phyloP scores from a whole-genome alignment of 1,140 invertebrate species.

The Aplysia californica region DNA sequence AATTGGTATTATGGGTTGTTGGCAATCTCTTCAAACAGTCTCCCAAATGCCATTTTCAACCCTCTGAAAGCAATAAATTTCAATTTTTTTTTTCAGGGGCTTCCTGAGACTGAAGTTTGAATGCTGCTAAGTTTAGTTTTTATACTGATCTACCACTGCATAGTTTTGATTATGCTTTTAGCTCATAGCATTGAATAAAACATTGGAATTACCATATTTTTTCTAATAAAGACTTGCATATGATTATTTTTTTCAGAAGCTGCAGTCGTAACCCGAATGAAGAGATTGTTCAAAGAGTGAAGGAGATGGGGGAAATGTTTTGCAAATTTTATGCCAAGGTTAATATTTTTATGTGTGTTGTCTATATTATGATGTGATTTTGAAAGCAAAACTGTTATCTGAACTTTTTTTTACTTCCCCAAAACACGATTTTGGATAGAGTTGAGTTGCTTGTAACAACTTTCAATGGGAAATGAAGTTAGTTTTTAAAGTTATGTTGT shows the following conservation, averaged over 20 bases:
- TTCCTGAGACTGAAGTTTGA: too few species aligned
- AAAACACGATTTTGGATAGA: neutral
- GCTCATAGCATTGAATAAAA: too few species aligned
- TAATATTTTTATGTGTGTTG: too few species aligned
- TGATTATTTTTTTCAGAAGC: conserved; percentile 49
- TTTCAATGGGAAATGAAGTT: too few species aligned
- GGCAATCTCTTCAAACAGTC: too few species aligned
- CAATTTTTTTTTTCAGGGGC: neutral
- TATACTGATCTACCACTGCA: too few species aligned
- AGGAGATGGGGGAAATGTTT: conserved; percentile 77
- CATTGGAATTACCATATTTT: neutral
- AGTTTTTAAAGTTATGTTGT: too few species aligned
- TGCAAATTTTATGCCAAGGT: conserved; percentile 73
- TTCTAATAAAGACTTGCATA: neutral
- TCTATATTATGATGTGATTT: neutral
- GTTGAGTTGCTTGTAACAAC: neutral
- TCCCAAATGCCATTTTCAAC: too few species aligned
- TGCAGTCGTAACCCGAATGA: conserved; percentile 71
- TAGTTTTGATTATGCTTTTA: too few species aligned
- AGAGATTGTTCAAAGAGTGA: conserved; percentile 72
- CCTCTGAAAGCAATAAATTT: too few species aligned
- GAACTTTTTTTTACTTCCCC: neutral
- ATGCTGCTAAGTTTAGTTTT: too few species aligned
- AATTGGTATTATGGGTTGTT: too few species aligned
- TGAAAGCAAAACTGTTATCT: neutral